Evolutionary conservation across 2,113 vertebrate species (phyloP).

Genomic region (Panthera tigris): DNA sequence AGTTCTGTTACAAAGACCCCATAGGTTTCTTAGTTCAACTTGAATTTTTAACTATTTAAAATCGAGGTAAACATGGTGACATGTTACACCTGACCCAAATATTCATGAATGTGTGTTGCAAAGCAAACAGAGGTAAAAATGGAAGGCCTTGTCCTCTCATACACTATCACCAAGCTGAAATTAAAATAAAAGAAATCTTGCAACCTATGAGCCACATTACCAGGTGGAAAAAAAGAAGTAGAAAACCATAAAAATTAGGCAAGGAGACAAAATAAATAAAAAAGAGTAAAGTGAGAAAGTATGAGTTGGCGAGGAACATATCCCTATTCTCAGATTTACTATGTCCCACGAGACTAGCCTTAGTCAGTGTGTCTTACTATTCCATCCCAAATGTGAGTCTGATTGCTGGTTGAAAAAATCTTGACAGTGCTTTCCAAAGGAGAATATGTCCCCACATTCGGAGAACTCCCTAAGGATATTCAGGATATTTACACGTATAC

Average conservation of each 20-base stretch:
- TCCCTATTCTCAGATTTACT: neutral
- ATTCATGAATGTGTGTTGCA: neutral
- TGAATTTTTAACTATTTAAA: conserved; percentile 17
- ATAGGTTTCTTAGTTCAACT: neutral
- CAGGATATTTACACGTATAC: neutral
- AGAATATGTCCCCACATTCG: neutral
- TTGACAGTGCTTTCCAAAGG: neutral
- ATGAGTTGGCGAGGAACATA: neutral
- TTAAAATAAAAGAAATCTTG: neutral
- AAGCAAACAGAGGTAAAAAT: neutral
- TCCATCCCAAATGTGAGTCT: neutral
- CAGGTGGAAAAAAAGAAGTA: neutral
- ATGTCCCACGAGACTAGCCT: neutral
- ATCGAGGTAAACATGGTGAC: neutral
- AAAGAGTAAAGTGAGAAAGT: neutral
- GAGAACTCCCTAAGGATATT: neutral
- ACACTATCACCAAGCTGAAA: neutral
- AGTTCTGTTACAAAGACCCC: neutral
- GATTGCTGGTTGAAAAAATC: neutral
- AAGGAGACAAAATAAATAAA: neutral
- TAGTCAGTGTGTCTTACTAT: neutral
- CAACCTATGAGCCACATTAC: neutral
- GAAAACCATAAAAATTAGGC: neutral
- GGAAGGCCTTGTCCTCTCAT: neutral
- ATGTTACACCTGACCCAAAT: neutral